Conservation (phyloP, 2,113 vertebrate genomes). For the Vanacampus margaritifer region DNA sequence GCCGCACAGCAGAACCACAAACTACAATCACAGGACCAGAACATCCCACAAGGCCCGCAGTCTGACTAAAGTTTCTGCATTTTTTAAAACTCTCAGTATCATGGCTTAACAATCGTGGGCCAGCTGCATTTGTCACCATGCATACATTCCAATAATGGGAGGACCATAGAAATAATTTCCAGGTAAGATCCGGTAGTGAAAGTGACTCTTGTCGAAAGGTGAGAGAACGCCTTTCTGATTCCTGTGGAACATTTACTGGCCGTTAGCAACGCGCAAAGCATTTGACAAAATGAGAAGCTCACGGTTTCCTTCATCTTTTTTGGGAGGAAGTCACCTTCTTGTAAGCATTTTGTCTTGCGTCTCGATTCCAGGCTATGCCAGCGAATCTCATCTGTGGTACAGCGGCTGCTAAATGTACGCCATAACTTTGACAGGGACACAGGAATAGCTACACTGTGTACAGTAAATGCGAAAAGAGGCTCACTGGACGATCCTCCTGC, state of each 20-base stretch:
- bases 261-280: not conserved
- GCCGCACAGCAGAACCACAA: conserved; percentile 62
- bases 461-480: not conserved
- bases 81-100: not conserved
- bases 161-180: not conserved
- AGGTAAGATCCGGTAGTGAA: not conserved
- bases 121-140: not conserved
- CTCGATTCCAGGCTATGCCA: not conserved
- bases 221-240: not conserved
- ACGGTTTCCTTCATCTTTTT: not conserved
- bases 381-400: not conserved
- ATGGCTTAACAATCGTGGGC: not conserved
- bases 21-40: conserved; percentile 53
- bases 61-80: conserved; percentile 13
- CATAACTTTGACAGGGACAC: not conserved
- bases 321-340: not conserved
- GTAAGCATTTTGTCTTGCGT: not conserved
- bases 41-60: conserved; percentile 30
- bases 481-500: not conserved
- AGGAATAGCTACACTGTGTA: not conserved
- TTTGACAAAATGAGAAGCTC: conserved; percentile 8
- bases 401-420: not conserved
- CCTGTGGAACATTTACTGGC: not conserved
- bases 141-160: not conserved
- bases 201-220: not conserved